Evolutionary conservation across 2,888 invertebrate genomes (phyloP), one percentile per base, ranked within the genome.

Genomic region (Ecliptopera silaceata): DNA sequence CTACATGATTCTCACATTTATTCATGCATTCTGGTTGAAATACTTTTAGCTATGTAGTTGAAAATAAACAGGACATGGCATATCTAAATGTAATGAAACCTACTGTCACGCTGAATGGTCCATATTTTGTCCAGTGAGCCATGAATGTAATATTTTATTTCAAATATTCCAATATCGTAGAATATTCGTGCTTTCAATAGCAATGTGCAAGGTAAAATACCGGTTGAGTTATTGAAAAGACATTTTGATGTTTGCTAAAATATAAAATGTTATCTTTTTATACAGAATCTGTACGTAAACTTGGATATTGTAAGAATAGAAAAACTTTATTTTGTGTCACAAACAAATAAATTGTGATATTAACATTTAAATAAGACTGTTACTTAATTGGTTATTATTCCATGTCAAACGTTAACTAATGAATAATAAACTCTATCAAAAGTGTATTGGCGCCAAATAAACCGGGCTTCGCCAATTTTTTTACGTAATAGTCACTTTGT

Each of bases 141-240:
- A 56, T 59, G 54, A 51, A 46, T 22, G 55, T 61, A 55, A 64
- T 64, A 65, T 60, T 59, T 54, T 46, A 29, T 44, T 38, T 29
- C 36, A 36, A 47, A 38, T 38, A 53, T 58, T 54, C 48, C 39
- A 64, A 53, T 56, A 52, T 47, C n/a, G n/a, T n/a, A n/a, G 15
- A 8, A 54, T 59, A 52, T 58, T 60, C 50, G 38, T 46, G 43
- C 54, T 42, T 56, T 59, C 51, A 38, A 49, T 48, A 47, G 50
- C 56, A 56, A 46, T 49, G 58, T 56, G 46, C 42, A 32, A 51
- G 32, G 45, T 42, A 58, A 44, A 42, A 17, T 46, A 51, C 50
- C 32, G 43, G 22, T 49, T 32, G 34, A 52, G 42, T 53, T 51
- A 36, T 43, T 29, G 32, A 17, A 26, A 11, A 17, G 12, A 10